These are phyloP conservation scores for Blastobasis adustella DNA, from an alignment of 2,888 invertebrate genomes.

Conservation along the genomic window DNA sequence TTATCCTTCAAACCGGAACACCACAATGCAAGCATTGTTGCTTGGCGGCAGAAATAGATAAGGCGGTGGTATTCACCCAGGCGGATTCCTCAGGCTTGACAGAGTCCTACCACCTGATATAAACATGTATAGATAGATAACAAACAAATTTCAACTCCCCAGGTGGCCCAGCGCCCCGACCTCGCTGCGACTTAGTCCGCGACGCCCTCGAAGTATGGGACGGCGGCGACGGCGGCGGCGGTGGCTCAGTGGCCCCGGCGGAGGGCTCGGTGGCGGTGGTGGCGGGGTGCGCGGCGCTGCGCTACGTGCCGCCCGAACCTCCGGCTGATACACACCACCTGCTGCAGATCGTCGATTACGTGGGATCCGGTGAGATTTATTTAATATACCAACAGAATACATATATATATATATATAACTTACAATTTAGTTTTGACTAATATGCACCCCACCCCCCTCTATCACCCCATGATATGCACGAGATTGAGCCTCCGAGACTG, in stretches of 20 bases:
- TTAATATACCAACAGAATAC: neutral
- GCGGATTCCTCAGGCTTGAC: no score
- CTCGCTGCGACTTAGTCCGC: constrained; percentile 42
- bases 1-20: no score
- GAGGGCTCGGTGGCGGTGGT: constrained; percentile 21
- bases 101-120: no score
- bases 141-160: neutral
- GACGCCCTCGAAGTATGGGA: constrained; percentile 22
- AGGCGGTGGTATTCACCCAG: no score
- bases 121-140: no score
- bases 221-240: constrained; percentile 20
- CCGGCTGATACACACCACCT: constrained; percentile 29
- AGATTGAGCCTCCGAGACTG: no score
- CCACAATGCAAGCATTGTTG: no score
- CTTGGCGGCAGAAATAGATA: no score
- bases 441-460: no score
- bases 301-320: constrained; percentile 42
- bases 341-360: constrained; percentile 53
- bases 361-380: constrained; percentile 37
- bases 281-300: constrained; percentile 31
- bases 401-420: neutral
- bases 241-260: constrained; percentile 20
- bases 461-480: no score
- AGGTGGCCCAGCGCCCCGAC: constrained; percentile 44
- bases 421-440: no score